phyloP scores from a whole-genome alignment of 2,797 vertebrate genomes.

The Geotrypetes seraphini region DNA sequence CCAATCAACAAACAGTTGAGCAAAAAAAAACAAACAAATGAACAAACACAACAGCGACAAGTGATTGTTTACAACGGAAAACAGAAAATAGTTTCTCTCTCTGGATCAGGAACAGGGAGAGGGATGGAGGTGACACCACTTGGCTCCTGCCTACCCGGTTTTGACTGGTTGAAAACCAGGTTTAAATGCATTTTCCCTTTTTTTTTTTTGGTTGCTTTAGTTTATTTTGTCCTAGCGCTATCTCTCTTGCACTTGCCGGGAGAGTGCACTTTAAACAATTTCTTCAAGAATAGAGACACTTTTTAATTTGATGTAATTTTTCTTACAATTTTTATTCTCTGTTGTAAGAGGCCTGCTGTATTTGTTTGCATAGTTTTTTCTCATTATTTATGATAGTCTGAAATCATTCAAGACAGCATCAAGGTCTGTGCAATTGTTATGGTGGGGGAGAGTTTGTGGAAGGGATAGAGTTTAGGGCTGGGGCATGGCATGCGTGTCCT shows the following conservation, averaged over 20 bases:
- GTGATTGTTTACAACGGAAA: constrained; percentile 84
- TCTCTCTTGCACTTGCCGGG: constrained; percentile 67
- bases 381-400: constrained; percentile 74
- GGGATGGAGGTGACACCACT: constrained; percentile 44
- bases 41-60: constrained; percentile 41
- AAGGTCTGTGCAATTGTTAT: constrained; percentile 57
- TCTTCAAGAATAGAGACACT: constrained; percentile 72
- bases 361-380: constrained; percentile 60
- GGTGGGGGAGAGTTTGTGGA: constrained; percentile 31
- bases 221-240: constrained; percentile 46
- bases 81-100: constrained; percentile 61
- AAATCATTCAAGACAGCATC: constrained; percentile 50
- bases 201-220: not conserved
- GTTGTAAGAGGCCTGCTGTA: constrained; percentile 60
- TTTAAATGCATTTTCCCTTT: constrained; percentile 60
- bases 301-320: constrained; percentile 68
- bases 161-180: constrained; percentile 70
- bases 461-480: constrained; percentile 23
- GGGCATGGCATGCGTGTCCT: constrained; percentile 16
- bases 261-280: constrained; percentile 66
- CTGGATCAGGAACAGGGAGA: constrained; percentile 48
- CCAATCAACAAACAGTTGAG: constrained; percentile 62
- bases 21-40: constrained; percentile 56
- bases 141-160: constrained; percentile 48
- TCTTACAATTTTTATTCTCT: constrained; percentile 52